phyloP scores from a whole-genome alignment of 2,113 vertebrate species.

The Rynchops niger region DNA sequence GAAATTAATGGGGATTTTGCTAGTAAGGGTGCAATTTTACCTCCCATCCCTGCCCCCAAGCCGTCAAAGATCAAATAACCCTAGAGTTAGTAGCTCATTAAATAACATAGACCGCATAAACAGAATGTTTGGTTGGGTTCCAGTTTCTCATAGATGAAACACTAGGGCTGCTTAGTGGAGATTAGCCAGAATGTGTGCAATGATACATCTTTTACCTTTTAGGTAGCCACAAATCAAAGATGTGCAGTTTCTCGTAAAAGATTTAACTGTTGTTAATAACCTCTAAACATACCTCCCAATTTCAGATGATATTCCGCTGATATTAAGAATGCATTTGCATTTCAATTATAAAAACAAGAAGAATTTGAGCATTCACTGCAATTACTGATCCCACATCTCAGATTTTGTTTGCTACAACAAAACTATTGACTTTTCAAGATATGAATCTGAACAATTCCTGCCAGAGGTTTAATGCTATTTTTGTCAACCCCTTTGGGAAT shows the following conservation, averaged over 20 bases:
- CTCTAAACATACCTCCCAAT: not conserved
- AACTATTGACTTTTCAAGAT: not conserved
- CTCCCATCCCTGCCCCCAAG: not conserved
- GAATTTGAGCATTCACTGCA: not conserved
- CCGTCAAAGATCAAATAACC: constrained; percentile 3
- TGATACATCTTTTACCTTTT: not conserved
- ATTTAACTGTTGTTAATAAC: not conserved
- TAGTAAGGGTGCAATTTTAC: not conserved
- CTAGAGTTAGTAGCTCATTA: not conserved
- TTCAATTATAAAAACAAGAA: not conserved
- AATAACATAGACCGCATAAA: not conserved
- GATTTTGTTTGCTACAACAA: not conserved
- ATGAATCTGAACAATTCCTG: not conserved
- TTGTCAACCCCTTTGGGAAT: not conserved
- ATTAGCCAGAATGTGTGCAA: not conserved
- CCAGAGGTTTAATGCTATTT: not conserved
- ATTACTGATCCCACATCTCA: not conserved
- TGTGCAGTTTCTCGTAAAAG: not conserved
- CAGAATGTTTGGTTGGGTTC: not conserved
- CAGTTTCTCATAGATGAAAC: not conserved
- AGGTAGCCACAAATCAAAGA: not conserved
- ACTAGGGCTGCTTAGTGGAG: not conserved
- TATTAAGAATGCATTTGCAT: not conserved
- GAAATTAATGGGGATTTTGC: not conserved
- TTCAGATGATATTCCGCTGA: not conserved